Conservation (phyloP, 1,140 invertebrate genomes). For the Ephestia elutella region DNA sequence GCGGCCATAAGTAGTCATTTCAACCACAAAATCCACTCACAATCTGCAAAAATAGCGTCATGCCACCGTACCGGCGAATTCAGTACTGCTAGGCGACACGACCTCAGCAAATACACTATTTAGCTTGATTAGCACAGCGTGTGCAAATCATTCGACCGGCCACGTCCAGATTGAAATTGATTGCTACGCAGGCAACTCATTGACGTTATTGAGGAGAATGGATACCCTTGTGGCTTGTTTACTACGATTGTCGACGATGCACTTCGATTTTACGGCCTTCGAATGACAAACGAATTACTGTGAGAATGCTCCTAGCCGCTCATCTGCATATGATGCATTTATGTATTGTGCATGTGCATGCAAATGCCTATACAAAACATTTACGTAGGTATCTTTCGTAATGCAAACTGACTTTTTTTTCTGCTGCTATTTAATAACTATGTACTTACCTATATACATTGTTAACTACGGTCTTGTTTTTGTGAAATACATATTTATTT, state of each 20-base stretch:
- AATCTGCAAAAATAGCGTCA: not conserved
- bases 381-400: too few relatives aligned
- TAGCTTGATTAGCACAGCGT: conserved; percentile 69
- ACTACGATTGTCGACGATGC: conserved; percentile 32
- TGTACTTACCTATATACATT: too few relatives aligned
- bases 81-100: conserved; percentile 43
- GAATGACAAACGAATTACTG: conserved; percentile 14
- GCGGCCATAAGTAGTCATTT: conserved; percentile 56
- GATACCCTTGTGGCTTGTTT: conserved; percentile 51
- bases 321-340: conserved; percentile 8
- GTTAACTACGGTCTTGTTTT: too few relatives aligned
- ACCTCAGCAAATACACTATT: conserved; percentile 50
- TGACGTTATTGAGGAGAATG: conserved; percentile 63
- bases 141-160: conserved; percentile 53
- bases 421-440: too few relatives aligned
- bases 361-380: not conserved
- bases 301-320: conserved; percentile 14
- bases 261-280: conserved; percentile 14
- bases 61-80: conserved; percentile 29
- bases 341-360: not conserved
- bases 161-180: conserved; percentile 63
- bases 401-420: too few relatives aligned
- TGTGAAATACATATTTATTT: too few relatives aligned
- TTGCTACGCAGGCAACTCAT: conserved; percentile 44
- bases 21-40: conserved; percentile 3